Evolutionary conservation across 2,797 vertebrate genomes (phyloP), one percentile per base, ranked within the genome.

Genomic region (Heterohyrax brucei): DNA sequence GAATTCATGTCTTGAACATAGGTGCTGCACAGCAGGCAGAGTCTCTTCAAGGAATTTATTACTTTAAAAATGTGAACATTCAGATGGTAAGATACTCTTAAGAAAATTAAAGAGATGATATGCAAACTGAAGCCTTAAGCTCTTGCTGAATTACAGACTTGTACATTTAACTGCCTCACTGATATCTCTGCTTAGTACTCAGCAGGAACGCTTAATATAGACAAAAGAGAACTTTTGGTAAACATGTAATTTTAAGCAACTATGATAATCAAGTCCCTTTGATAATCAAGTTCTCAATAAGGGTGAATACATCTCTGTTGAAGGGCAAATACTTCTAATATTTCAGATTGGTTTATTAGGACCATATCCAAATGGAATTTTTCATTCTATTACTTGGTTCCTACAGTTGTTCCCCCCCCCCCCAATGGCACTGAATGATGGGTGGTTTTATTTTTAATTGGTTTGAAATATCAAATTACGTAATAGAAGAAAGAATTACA

Each of bases 31-130:
- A 64, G 22, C 13, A 26, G 70, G 33, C 44, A 77, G 10, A 62
- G 12, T 93, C 89, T 94, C 28, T 62, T 80, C 85, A 68, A 77
- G 48, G 21, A 95, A 87, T 92, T 78, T 59, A 8, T 2, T 72
- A 90, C 91, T 93, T 91, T 95, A 87, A 85, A 83, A 93, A 88
- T 73, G 21, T 62, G 26, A 91, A 56, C 62, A 77, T 77, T 85
- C 95, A 80, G 33, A 72, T 26, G 84, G 28, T 10, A 59, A 62
- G 21, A 50, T 73, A n/a, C 33, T 83, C 21, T 62, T 62, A 78
- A 80, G 70, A 85, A 92, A 92, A 89, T 87, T 77, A 82, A 92
- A 89, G 87, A 89, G n/a, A 89, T 10, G 4, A 1, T 50, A 33
- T 76, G 3, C 8, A 72, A 80, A 70, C 50, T 33, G 59, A 24